Conservation (phyloP, 1,140 invertebrate genomes). For the Apocrypta bakeri region DNA sequence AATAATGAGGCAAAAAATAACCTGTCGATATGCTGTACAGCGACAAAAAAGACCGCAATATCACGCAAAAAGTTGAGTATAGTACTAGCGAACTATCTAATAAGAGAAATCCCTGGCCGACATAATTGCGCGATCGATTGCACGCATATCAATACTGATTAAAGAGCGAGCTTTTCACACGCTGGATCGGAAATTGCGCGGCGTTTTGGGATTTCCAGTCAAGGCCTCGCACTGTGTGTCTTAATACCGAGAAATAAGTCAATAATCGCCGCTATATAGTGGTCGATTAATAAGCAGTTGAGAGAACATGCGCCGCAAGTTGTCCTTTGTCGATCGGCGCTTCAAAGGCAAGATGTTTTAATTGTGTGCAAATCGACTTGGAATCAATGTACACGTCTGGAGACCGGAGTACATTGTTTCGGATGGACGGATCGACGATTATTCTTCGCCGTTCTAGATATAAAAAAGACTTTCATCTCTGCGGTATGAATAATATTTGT, state of each 20-base stretch:
- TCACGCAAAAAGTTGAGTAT: neutral
- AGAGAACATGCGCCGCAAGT: neutral
- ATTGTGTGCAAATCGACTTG: conserved; percentile 28
- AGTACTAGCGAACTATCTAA: neutral
- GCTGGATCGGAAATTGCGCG: conserved; percentile 24
- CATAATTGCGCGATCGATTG: conserved; percentile 30
- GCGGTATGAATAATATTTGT: neutral
- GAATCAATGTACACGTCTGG: neutral
- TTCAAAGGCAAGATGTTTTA: neutral
- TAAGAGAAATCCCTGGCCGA: conserved; percentile 1
- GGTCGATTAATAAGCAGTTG: conserved; percentile 7
- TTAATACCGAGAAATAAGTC: neutral
- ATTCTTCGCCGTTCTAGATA: neutral
- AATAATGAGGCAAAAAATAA: neutral
- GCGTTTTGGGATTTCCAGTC: neutral
- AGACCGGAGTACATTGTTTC: neutral
- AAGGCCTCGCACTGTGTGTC: neutral
- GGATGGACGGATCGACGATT: neutral
- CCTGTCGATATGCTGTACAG: neutral
- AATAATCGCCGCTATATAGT: neutral
- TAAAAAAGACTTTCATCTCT: neutral
- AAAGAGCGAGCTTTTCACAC: conserved; percentile 36
- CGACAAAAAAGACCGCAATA: neutral
- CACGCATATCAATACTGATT: neutral
- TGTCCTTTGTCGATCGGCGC: neutral